Percentiles rank a stretch among this genome's conserved stretches.
Conservation (phyloP, 1,140 invertebrate genomes). For the Sarcophaga bullata region DNA sequence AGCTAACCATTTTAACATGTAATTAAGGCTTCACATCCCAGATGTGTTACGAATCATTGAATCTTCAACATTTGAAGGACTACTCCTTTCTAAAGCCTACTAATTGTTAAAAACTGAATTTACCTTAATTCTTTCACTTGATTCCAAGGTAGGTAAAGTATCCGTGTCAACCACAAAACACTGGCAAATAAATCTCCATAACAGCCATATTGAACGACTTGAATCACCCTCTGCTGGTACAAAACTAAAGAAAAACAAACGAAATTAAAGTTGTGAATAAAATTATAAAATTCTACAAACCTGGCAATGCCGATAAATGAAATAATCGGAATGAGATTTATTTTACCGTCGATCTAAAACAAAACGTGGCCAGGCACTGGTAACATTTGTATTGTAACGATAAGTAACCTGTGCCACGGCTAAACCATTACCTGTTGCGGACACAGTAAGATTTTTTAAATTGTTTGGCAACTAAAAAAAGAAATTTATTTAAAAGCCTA, state of each 20-base stretch:
- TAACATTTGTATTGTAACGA: constrained; percentile 87
- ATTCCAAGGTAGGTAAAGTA: constrained; percentile 76
- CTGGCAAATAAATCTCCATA: constrained; percentile 86
- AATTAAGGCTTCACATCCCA: too few relatives aligned
- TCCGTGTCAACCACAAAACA: constrained; percentile 84
- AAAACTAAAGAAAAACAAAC: constrained; percentile 66
- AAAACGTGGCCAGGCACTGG: constrained; percentile 89
- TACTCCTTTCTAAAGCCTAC: too few relatives aligned
- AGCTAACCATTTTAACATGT: too few relatives aligned
- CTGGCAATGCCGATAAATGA: constrained; percentile 88
- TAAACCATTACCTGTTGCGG: constrained; percentile 83
- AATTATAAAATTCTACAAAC: constrained; percentile 66
- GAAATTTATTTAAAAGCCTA: neutral
- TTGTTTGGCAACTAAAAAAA: constrained; percentile 54
- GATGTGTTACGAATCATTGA: too few relatives aligned
- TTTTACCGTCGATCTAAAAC: constrained; percentile 88
- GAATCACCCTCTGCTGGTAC: constrained; percentile 68
- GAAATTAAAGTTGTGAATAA: neutral
- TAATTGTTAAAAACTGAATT: too few relatives aligned
- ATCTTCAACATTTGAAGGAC: too few relatives aligned
- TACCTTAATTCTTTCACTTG: constrained; percentile 76
- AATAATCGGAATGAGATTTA: constrained; percentile 81
- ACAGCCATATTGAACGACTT: constrained; percentile 87
- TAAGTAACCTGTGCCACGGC: constrained; percentile 86
- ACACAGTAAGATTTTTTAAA: constrained; percentile 70